Evolutionary conservation across 2,888 invertebrate species (phyloP).

Genomic region (Hirudinaria manillensis): DNA sequence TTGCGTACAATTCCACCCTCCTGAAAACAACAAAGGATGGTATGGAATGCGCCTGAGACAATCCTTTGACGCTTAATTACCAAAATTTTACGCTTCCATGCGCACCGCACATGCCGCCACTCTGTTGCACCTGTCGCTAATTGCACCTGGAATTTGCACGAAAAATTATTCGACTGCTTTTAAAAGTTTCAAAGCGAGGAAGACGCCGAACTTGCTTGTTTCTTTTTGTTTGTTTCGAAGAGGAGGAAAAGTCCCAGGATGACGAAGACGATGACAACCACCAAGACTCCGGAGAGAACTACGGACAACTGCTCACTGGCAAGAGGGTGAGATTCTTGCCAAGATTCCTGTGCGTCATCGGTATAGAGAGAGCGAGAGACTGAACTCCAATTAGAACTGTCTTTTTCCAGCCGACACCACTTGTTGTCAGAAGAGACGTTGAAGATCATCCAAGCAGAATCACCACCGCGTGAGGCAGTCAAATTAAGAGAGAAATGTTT

Average conservation of each 20-base stretch:
- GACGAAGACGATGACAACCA: slow-evolving; percentile 1
- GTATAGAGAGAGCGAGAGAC: no score
- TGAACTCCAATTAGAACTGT: background rate
- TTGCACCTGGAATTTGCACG: no score
- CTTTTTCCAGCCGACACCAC: background rate
- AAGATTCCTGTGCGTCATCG: background rate
- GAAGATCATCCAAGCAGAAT: background rate
- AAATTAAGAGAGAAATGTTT: background rate
- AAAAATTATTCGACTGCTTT: no score
- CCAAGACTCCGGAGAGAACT: background rate
- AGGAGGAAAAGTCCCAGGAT: background rate
- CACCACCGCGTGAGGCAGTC: background rate
- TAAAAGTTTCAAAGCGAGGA: no score
- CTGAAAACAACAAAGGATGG: no score
- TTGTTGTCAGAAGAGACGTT: background rate
- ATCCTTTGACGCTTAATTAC: no score
- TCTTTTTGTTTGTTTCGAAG: background rate
- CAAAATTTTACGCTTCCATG: no score
- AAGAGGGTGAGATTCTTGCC: background rate
- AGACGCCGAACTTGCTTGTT: no score
- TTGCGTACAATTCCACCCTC: no score
- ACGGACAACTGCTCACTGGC: slow-evolving; percentile 10
- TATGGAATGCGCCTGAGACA: no score
- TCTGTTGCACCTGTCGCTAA: no score
- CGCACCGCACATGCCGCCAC: no score